Evolutionary conservation across 2,113 vertebrate genomes (phyloP).

Genomic region (Ciconia maguari): DNA sequence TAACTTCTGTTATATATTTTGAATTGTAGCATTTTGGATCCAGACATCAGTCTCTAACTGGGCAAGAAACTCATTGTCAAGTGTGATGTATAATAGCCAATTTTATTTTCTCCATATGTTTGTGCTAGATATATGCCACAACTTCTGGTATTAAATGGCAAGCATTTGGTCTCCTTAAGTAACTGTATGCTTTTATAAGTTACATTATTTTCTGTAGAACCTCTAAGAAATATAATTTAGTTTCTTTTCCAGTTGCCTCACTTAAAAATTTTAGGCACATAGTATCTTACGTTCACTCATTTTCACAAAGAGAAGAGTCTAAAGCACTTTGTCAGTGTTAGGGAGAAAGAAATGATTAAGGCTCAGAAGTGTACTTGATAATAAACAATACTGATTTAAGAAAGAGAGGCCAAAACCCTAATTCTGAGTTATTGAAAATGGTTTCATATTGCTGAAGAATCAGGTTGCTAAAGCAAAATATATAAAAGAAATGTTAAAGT

Average conservation of each 20-base stretch:
- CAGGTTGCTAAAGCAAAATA: conserved; percentile 69
- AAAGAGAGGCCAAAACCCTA: background rate
- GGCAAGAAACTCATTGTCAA: background rate
- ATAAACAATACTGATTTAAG: background rate
- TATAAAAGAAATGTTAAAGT: conserved; percentile 64
- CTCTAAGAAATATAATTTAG: background rate
- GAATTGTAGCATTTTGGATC: background rate
- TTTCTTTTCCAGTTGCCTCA: background rate
- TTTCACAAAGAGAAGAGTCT: background rate
- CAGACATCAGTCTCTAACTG: background rate
- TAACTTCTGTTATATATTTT: conserved; percentile 19
- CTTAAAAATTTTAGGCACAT: background rate
- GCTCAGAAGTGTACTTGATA: background rate
- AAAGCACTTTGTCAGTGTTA: background rate
- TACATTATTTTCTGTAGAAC: background rate
- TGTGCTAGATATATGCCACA: background rate
- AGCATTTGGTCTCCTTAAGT: background rate
- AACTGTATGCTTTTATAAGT: background rate
- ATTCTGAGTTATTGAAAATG: conserved; percentile 46
- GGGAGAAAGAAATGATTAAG: background rate
- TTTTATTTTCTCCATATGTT: conserved; percentile 24
- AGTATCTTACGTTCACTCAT: background rate
- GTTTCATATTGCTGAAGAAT: conserved; percentile 53
- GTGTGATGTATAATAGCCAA: background rate
- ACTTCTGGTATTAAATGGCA: background rate